Evolutionary conservation across 1,140 invertebrate species (phyloP).

Genomic region (Drosophila arawakana): DNA sequence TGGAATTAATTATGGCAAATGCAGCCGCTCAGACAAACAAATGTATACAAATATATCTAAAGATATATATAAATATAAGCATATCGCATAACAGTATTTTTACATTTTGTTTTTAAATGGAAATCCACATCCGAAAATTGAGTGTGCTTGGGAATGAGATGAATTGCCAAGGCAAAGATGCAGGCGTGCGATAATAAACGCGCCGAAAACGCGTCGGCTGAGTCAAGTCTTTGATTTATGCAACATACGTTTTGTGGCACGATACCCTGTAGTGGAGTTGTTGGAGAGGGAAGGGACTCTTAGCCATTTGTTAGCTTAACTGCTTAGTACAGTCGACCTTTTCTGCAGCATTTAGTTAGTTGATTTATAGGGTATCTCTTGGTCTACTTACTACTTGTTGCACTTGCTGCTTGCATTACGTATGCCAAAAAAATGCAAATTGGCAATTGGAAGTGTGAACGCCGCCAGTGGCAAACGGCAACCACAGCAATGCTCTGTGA

Average conservation of each 20-base stretch:
- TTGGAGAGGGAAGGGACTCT: neutral
- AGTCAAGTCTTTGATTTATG: conserved; percentile 65
- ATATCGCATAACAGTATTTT: neutral
- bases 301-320: neutral
- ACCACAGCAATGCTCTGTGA: conserved; percentile 41
- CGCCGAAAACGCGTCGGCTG: conserved; percentile 59
- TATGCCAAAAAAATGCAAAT: conserved; percentile 82
- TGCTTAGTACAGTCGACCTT: too few relatives aligned
- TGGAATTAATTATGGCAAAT: conserved; percentile 75
- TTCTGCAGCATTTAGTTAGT: too few relatives aligned
- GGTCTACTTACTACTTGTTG: neutral
- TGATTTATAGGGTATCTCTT: conserved; percentile 8
- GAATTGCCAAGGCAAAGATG: conserved; percentile 71
- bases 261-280: conserved; percentile 4
- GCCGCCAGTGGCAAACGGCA: conserved; percentile 68
- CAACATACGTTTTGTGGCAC: conserved; percentile 34
- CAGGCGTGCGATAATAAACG: conserved; percentile 64
- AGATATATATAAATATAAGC: neutral
- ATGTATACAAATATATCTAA: neutral
- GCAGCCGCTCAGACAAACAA: conserved; percentile 17
- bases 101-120: conserved; percentile 8
- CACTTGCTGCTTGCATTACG: conserved; percentile 60
- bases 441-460: conserved; percentile 79
- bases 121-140: conserved; percentile 60
- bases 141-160: conserved; percentile 66